Evolutionary conservation across 2,113 vertebrate genomes (phyloP).

Genomic region (Neolamprologus toae): DNA sequence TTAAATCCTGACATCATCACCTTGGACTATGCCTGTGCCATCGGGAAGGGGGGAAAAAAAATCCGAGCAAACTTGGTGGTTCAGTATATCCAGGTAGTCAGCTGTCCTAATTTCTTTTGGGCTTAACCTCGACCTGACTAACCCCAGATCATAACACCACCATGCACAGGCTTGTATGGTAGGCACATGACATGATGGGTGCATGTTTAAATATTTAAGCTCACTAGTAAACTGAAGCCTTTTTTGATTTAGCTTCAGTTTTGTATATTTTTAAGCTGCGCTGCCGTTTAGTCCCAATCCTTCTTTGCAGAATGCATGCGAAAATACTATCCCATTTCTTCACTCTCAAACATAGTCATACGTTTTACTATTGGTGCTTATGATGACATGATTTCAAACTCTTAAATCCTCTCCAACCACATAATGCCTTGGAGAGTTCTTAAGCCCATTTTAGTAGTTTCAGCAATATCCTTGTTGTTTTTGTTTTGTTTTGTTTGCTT

Average conservation of each 20-base stretch:
- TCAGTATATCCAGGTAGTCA: neutral
- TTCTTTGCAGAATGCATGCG: neutral
- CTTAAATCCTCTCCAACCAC: neutral
- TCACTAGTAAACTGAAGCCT: neutral
- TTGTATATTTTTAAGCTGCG: neutral
- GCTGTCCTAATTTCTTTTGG: neutral
- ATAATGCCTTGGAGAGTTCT: neutral
- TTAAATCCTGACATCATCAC: neutral
- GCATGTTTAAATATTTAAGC: neutral
- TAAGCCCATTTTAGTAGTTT: neutral
- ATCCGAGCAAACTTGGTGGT: neutral
- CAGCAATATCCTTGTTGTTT: neutral
- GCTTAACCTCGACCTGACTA: neutral
- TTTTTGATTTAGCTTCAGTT: neutral
- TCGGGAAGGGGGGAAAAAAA: fast-evolving
- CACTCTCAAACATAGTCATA: neutral
- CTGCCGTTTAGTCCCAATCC: neutral
- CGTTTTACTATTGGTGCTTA: neutral
- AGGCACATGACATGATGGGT: neutral
- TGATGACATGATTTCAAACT: neutral
- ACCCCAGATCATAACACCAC: neutral
- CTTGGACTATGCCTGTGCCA: neutral
- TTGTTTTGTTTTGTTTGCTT: neutral
- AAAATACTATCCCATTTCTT: neutral
- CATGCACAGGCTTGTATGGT: neutral